phyloP scores from a whole-genome alignment of 2,797 vertebrate species.

The Huso huso region DNA sequence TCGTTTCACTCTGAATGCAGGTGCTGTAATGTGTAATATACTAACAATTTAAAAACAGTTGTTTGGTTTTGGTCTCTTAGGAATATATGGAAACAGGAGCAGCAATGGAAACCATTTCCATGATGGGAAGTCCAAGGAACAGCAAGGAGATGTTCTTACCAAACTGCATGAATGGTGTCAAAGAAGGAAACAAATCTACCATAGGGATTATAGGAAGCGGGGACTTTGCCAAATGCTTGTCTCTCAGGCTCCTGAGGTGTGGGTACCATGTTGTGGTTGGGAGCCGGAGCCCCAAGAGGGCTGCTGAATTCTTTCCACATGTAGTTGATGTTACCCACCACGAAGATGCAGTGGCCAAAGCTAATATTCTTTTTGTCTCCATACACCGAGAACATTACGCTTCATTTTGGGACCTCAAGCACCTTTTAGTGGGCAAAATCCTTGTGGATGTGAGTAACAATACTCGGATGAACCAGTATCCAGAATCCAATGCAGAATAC shows the following conservation, averaged over 20 bases:
- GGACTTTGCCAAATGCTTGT: slow-evolving; percentile 86
- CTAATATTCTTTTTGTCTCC: slow-evolving; percentile 77
- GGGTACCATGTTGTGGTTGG: slow-evolving; percentile 86
- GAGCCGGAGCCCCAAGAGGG: slow-evolving; percentile 81
- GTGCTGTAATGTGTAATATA: too few relatives aligned
- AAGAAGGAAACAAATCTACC: slow-evolving; percentile 51
- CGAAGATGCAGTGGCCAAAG: slow-evolving; percentile 83
- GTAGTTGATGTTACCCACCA: slow-evolving; percentile 91
- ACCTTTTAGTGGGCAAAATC: slow-evolving; percentile 80
- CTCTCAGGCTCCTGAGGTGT: slow-evolving; percentile 73
- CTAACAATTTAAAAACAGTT: neutral
- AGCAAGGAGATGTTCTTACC: slow-evolving; percentile 66
- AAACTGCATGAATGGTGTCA: slow-evolving; percentile 64
- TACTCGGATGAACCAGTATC: slow-evolving; percentile 78
- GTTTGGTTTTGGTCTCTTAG: slow-evolving; percentile 24
- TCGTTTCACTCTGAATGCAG: too few relatives aligned
- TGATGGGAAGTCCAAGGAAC: slow-evolving; percentile 68
- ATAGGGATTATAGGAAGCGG: slow-evolving; percentile 84
- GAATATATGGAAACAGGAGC: slow-evolving; percentile 20
- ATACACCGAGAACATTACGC: slow-evolving; percentile 87
- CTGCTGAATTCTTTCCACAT: slow-evolving; percentile 82
- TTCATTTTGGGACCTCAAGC: slow-evolving; percentile 85
- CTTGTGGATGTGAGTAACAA: slow-evolving; percentile 96
- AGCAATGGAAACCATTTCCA: slow-evolving; percentile 81
- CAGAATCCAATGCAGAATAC: slow-evolving; percentile 92